Conservation (phyloP, 2,797 vertebrate genomes). For the Spheniscus humboldti region DNA sequence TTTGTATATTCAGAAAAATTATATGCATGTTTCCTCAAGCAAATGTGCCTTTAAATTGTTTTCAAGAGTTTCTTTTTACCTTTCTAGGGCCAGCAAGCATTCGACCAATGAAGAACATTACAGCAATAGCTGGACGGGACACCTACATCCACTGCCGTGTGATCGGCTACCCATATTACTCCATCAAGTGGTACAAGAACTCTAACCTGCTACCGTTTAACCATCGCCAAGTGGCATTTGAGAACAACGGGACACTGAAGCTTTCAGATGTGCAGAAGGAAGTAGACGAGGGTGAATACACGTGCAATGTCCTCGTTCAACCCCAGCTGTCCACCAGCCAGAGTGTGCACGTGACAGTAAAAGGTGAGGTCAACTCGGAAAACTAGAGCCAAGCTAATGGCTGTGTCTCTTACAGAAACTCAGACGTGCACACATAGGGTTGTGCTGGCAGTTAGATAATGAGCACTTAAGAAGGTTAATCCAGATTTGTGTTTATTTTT, state of each 20-base stretch:
- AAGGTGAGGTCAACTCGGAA: slow-evolving; percentile 77
- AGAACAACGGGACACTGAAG: slow-evolving; percentile 96
- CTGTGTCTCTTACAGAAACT: neutral
- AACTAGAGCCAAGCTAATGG: neutral
- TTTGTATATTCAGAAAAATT: neutral
- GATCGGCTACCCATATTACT: slow-evolving; percentile 98
- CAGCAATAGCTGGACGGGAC: slow-evolving; percentile 93
- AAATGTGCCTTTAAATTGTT: slow-evolving; percentile 70
- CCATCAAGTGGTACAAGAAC: slow-evolving; percentile 99
- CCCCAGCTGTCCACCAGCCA: slow-evolving; percentile 95
- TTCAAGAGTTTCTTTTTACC: slow-evolving; percentile 81
- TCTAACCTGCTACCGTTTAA: slow-evolving; percentile 95
- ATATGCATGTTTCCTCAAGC: neutral
- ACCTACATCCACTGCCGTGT: slow-evolving; percentile 97
- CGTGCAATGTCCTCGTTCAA: slow-evolving; percentile 94
- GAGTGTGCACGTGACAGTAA: slow-evolving; percentile 92
- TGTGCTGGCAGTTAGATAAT: neutral
- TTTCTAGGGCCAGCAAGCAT: slow-evolving; percentile 92
- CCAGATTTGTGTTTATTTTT: slow-evolving; percentile 13
- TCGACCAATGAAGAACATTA: slow-evolving; percentile 98
- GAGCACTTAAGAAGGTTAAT: neutral
- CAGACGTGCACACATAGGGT: neutral
- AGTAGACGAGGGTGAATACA: slow-evolving; percentile 94
- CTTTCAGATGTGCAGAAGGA: slow-evolving; percentile 95
- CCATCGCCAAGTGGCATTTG: slow-evolving; percentile 96